phyloP scores from a whole-genome alignment of 2,113 vertebrate genomes.

The Tauraco erythrolophus region DNA sequence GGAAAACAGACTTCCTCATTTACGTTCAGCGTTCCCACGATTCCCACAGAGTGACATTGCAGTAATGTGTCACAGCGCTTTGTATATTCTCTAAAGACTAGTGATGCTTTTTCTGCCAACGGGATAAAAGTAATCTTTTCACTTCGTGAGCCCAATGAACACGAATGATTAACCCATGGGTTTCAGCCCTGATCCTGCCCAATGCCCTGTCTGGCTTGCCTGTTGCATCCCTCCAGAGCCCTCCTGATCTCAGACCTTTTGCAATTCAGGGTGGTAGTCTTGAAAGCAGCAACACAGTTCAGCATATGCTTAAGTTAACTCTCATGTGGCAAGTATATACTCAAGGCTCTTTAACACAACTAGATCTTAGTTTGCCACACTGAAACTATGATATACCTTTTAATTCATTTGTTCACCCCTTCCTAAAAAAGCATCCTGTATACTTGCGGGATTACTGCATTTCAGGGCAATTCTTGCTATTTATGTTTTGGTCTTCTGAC shows the following conservation, averaged over 20 bases:
- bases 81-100: not conserved
- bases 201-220: not conserved
- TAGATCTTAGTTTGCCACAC: not conserved
- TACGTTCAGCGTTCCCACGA: not conserved
- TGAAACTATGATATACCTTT: not conserved
- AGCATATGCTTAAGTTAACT: not conserved
- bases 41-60: slow-evolving; percentile 6
- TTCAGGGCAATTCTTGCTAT: not conserved
- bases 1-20: slow-evolving; percentile 4
- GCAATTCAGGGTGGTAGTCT: not conserved
- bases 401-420: not conserved
- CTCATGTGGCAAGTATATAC: not conserved
- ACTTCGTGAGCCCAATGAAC: not conserved
- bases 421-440: not conserved
- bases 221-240: not conserved
- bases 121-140: slow-evolving; percentile 4
- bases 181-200: not conserved
- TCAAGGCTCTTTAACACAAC: not conserved
- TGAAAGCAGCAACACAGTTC: not conserved
- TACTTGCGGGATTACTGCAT: not conserved
- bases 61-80: not conserved
- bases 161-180: not conserved
- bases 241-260: not conserved
- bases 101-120: not conserved
- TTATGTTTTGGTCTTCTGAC: slow-evolving; percentile 18